A percentile compares a stretch with the other conserved stretches of the same genome.
These are phyloP conservation scores for Pachypsylla venusta DNA, from an alignment of 1,140 invertebrate genomes.

Conservation along the genomic window DNA sequence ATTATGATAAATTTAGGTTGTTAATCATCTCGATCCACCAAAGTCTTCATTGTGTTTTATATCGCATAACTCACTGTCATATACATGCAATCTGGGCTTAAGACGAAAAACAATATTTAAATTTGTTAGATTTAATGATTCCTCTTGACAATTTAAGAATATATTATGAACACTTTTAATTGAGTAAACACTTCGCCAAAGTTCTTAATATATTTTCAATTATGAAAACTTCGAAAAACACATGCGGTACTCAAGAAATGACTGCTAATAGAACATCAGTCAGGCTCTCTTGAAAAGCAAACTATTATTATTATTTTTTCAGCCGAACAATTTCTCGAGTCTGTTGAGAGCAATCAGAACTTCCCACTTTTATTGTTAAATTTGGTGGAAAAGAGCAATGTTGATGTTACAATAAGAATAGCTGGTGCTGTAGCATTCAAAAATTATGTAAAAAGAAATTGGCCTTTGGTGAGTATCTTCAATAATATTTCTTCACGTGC, in stretches of 20 bases:
- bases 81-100: no score
- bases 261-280: neutral
- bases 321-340: conserved; percentile 88
- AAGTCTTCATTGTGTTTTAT: no score
- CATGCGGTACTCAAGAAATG: neutral
- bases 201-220: neutral
- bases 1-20: no score
- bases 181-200: no score
- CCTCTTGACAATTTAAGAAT: no score
- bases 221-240: neutral
- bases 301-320: conserved; percentile 28
- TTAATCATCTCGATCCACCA: no score
- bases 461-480: conserved; percentile 76
- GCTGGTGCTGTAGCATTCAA: conserved; percentile 89
- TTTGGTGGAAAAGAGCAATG: conserved; percentile 60
- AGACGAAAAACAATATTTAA: no score
- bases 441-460: conserved; percentile 92
- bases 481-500: no score
- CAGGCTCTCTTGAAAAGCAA: neutral
- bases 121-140: no score
- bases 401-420: conserved; percentile 65
- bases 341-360: conserved; percentile 78
- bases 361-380: conserved; percentile 75
- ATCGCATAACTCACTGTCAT: no score
- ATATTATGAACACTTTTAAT: no score